A percentile compares a stretch with the other conserved stretches of the same genome.
Conservation (phyloP, 2,113 vertebrate species). For the Callopanchax toddi region DNA sequence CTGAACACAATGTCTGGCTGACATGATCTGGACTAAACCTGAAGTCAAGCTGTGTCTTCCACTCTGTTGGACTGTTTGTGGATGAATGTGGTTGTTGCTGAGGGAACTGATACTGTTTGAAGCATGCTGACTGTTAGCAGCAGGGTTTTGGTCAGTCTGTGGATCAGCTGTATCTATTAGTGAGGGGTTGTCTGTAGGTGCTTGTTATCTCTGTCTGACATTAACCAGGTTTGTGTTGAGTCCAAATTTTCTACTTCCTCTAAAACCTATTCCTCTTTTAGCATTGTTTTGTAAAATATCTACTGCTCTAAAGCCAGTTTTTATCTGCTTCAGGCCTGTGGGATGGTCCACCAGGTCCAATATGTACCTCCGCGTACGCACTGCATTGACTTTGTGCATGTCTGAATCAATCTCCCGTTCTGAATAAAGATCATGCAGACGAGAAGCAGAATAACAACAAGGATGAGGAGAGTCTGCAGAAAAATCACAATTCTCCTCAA, state of each 20-base stretch:
- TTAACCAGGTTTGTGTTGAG: not conserved
- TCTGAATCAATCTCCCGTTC: too few relatives aligned
- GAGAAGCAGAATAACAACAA: too few relatives aligned
- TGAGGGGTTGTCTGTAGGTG: not conserved
- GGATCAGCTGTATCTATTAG: not conserved
- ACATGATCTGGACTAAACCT: slow-evolving; percentile 20
- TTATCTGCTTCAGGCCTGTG: too few relatives aligned
- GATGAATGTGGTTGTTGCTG: not conserved
- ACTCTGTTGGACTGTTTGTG: not conserved
- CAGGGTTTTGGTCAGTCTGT: not conserved
- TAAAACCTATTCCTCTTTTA: not conserved
- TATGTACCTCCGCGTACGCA: too few relatives aligned
- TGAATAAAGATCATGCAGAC: too few relatives aligned
- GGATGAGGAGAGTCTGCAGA: too few relatives aligned
- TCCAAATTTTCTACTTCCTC: not conserved
- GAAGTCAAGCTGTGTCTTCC: not conserved
- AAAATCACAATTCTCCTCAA: too few relatives aligned
- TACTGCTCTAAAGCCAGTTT: too few relatives aligned
- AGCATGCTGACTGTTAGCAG: not conserved
- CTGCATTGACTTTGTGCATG: too few relatives aligned
- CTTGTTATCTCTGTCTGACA: slow-evolving; percentile 4
- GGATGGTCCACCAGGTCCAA: too few relatives aligned
- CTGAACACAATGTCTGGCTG: slow-evolving; percentile 10
- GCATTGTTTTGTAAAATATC: not conserved
- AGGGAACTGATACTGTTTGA: not conserved